phyloP scores from a whole-genome alignment of 2,113 vertebrate genomes.

The Catharus minimus region DNA sequence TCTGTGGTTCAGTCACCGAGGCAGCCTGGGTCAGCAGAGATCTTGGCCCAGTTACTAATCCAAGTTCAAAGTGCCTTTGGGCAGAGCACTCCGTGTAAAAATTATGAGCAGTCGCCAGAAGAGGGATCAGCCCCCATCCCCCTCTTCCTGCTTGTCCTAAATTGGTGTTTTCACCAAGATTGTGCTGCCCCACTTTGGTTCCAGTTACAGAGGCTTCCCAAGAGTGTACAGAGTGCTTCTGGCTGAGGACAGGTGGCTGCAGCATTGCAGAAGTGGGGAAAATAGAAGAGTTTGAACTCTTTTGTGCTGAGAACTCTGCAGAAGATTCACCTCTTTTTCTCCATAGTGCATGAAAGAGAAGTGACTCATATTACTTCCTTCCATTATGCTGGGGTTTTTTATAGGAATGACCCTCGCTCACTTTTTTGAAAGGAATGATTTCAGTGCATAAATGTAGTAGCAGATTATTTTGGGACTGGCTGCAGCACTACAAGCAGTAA shows the following conservation, averaged over 20 bases:
- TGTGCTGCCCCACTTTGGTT: not conserved
- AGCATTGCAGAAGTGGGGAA: not conserved
- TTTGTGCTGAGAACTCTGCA: not conserved
- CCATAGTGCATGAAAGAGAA: not conserved
- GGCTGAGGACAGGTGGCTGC: not conserved
- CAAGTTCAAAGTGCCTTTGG: not conserved
- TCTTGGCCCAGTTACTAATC: not conserved
- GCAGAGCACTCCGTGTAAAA: not conserved
- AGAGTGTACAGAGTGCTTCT: not conserved
- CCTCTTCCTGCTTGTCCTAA: not conserved
- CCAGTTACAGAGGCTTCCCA: not conserved
- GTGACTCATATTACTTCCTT: not conserved
- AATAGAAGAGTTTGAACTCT: not conserved
- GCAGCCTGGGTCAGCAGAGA: conserved; percentile 11
- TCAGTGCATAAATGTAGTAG: not conserved
- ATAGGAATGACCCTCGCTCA: not conserved
- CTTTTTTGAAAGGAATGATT: not conserved
- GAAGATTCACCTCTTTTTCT: not conserved
- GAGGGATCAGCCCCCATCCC: not conserved
- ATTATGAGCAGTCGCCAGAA: not conserved
- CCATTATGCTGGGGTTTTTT: not conserved
- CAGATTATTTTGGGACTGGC: conserved; percentile 6
- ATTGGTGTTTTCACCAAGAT: not conserved
- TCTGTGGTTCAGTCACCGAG: not conserved
- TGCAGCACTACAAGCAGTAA: not conserved